Conservation (phyloP, 2,797 vertebrate genomes). For the Peromyscus nudipes region DNA sequence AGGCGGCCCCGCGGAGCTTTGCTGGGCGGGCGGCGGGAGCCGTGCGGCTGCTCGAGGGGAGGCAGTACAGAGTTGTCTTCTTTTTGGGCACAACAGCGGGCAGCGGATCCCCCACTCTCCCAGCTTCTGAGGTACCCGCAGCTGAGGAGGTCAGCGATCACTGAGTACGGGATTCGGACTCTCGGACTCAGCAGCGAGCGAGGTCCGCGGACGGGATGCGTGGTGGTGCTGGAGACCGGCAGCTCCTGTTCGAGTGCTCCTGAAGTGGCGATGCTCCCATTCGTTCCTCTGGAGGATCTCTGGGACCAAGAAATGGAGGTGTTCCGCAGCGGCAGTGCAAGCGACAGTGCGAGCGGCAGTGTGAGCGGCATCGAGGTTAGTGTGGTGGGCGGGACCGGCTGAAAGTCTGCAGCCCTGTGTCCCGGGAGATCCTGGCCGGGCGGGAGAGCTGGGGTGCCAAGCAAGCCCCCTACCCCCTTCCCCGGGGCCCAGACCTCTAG, state of each 20-base stretch:
- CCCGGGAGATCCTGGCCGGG: not conserved
- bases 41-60: constrained; percentile 12
- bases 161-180: constrained; percentile 27
- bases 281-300: constrained; percentile 89
- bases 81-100: constrained; percentile 62
- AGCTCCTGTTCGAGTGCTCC: constrained; percentile 43
- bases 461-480: not conserved
- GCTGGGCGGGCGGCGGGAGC: not conserved
- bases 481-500: not conserved
- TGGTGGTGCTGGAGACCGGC: not conserved
- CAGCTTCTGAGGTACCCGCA: not conserved
- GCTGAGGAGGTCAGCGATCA: not conserved
- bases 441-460: not conserved
- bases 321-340: constrained; percentile 81
- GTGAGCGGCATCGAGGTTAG: constrained; percentile 78
- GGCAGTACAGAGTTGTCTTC: constrained; percentile 52
- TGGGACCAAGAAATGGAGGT: constrained; percentile 95
- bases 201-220: constrained; percentile 46
- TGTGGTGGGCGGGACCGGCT: constrained; percentile 54
- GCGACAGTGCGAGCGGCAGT: constrained; percentile 34
- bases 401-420: not conserved
- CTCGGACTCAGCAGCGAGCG: not conserved
- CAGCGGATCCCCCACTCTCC: not conserved
- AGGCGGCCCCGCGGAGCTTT: not conserved
- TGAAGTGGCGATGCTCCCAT: constrained; percentile 91